These are phyloP conservation scores for Discoglossus pictus DNA, from an alignment of 2,797 vertebrate species.

Conservation along the genomic window DNA sequence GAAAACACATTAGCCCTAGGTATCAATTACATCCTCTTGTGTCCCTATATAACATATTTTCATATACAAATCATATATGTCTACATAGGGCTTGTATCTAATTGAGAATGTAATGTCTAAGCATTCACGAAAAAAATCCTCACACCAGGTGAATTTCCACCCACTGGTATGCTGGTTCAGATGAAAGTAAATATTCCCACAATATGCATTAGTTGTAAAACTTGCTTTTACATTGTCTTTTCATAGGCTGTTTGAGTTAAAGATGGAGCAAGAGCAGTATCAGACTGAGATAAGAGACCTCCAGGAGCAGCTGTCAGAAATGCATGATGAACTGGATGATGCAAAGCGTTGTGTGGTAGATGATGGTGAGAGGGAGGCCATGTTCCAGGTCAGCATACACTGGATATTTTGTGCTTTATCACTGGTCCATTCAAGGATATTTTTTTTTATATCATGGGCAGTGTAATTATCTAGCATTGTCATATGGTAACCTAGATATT, in stretches of 20 bases:
- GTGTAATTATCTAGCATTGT: constrained; percentile 12
- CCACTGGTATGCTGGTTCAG: neutral
- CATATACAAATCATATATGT: too few relatives aligned
- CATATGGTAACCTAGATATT: too few relatives aligned
- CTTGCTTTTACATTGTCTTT: constrained; percentile 5
- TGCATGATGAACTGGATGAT: constrained; percentile 92
- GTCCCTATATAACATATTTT: too few relatives aligned
- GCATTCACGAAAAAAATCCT: too few relatives aligned
- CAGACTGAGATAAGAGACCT: constrained; percentile 96
- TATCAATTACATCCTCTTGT: too few relatives aligned
- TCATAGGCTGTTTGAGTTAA: constrained; percentile 91
- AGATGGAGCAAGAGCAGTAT: constrained; percentile 93
- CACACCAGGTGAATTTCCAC: too few relatives aligned
- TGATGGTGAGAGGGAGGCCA: constrained; percentile 78
- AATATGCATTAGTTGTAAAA: too few relatives aligned
- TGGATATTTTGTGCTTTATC: too few relatives aligned
- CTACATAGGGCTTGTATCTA: too few relatives aligned
- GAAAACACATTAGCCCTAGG: too few relatives aligned
- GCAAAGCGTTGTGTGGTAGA: constrained; percentile 77
- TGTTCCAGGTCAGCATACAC: constrained; percentile 78
- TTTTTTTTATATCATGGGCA: neutral
- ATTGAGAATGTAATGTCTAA: too few relatives aligned
- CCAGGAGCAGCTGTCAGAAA: constrained; percentile 97
- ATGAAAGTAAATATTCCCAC: neutral
- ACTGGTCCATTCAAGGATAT: neutral